Percentiles rank a stretch among this genome's conserved stretches.
Conservation (phyloP, 2,888 invertebrate species). For the Platynereis dumerilii region DNA sequence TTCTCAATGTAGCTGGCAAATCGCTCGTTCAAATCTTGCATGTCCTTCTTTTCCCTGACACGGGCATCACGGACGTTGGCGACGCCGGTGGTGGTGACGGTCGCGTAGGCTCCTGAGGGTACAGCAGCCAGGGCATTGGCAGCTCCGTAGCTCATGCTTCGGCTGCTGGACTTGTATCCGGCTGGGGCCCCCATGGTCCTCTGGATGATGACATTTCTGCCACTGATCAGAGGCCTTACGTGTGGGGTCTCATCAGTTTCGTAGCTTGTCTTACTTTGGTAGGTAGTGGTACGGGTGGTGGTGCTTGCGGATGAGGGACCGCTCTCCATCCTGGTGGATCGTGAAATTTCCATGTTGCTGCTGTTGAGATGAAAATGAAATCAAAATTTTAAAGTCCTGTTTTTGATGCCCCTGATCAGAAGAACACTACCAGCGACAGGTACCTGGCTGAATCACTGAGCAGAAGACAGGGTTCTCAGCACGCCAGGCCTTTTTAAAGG, state of each 20-base stretch:
- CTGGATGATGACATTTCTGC: constrained; percentile 33
- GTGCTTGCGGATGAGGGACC: neutral
- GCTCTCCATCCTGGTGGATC: neutral
- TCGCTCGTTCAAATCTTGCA: constrained; percentile 67
- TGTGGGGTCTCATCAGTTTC: constrained; percentile 11
- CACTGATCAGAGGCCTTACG: constrained; percentile 28
- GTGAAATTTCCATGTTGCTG: neutral
- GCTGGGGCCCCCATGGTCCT: constrained; percentile 18
- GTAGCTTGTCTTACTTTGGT: constrained; percentile 10
- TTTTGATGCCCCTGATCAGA: too few species aligned
- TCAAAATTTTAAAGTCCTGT: neutral
- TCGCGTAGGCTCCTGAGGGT: constrained; percentile 48
- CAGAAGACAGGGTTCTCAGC: too few species aligned
- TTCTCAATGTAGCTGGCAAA: constrained; percentile 68
- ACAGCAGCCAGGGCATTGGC: neutral
- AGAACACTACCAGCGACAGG: too few species aligned
- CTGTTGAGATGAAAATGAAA: neutral
- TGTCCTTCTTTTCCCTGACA: constrained; percentile 66
- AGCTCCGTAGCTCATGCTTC: neutral
- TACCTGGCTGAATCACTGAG: too few species aligned
- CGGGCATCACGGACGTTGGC: constrained; percentile 62
- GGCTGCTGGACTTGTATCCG: neutral
- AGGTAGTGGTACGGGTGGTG: constrained; percentile 16
- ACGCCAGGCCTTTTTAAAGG: too few species aligned
- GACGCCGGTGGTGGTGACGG: constrained; percentile 55